Evolutionary conservation across 1,140 invertebrate species (phyloP).

Genomic region (Drosophila saltans): DNA sequence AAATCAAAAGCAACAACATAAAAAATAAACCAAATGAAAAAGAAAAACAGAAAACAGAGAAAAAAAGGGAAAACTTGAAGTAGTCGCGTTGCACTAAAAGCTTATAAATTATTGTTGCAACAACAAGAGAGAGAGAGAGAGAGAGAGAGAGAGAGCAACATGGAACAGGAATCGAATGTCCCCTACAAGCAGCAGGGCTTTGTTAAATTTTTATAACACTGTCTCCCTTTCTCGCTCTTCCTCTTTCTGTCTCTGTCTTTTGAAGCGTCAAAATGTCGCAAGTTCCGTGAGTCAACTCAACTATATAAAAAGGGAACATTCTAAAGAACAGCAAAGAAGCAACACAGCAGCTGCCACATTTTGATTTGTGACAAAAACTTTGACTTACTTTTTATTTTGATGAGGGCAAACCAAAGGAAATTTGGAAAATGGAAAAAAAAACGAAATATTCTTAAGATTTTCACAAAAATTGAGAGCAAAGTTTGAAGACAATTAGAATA

Average conservation of each 20-base stretch:
- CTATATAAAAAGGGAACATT: not conserved
- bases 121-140: slow-evolving; percentile 7
- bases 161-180: slow-evolving; percentile 26
- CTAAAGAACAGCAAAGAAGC: not conserved
- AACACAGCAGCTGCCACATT: slow-evolving; percentile 1
- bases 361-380: slow-evolving; percentile 10
- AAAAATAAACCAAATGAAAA: slow-evolving; percentile 16
- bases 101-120: slow-evolving; percentile 78
- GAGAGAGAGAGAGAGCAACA: slow-evolving; percentile 14
- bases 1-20: slow-evolving; percentile 53
- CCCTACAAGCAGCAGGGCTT: slow-evolving; percentile 26
- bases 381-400: slow-evolving; percentile 1
- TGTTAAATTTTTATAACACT: slow-evolving; percentile 71
- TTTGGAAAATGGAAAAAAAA: not conserved
- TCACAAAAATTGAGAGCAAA: not conserved
- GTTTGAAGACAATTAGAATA: no score
- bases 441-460: not conserved
- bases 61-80: slow-evolving; percentile 33
- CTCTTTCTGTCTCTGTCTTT: slow-evolving; percentile 33
- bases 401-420: not conserved
- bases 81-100: slow-evolving; percentile 76
- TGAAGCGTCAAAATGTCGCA: slow-evolving; percentile 29
- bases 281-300: slow-evolving; percentile 18
- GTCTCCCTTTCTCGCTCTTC: not conserved
- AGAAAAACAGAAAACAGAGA: not conserved